These are phyloP conservation scores for Hiodon tergisus DNA, from an alignment of 2,113 vertebrate genomes.

Conservation along the genomic window DNA sequence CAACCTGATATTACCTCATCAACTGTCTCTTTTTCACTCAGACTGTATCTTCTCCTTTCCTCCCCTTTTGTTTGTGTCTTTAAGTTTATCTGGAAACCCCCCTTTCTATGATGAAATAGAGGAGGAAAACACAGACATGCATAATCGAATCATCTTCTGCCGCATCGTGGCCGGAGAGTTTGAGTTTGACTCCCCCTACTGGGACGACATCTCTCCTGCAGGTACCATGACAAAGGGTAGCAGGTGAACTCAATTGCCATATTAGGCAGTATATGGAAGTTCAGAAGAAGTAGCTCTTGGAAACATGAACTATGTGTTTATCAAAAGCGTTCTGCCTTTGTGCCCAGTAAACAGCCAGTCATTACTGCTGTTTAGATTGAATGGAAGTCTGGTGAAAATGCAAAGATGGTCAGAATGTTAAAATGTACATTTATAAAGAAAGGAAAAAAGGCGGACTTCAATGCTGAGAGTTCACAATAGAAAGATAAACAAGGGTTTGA, in stretches of 20 bases:
- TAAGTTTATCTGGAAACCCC: constrained; percentile 72
- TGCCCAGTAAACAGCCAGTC: no score
- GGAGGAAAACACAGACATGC: constrained; percentile 71
- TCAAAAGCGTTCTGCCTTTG: no score
- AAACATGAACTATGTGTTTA: no score
- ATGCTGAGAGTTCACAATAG: no score
- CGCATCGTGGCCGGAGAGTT: constrained; percentile 77
- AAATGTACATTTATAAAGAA: no score
- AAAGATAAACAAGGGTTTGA: no score
- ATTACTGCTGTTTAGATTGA: no score
- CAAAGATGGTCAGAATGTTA: no score
- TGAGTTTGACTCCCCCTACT: constrained; percentile 77
- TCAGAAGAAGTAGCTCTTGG: no score
- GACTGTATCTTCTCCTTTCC: background rate
- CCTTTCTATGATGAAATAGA: constrained; percentile 78
- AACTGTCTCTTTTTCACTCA: constrained; percentile 22
- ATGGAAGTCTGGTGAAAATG: no score
- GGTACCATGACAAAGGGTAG: constrained; percentile 53
- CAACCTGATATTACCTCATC: background rate
- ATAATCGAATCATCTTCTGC: constrained; percentile 78
- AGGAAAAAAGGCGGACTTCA: no score
- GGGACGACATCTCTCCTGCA: constrained; percentile 76
- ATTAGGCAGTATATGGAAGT: background rate
- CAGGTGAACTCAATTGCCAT: constrained; percentile 5
- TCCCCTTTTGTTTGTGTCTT: background rate